A percentile compares a stretch with the other conserved stretches of the same genome.
Evolutionary conservation across 2,797 vertebrate species (phyloP).

Genomic region (Megaceryle alcyon): DNA sequence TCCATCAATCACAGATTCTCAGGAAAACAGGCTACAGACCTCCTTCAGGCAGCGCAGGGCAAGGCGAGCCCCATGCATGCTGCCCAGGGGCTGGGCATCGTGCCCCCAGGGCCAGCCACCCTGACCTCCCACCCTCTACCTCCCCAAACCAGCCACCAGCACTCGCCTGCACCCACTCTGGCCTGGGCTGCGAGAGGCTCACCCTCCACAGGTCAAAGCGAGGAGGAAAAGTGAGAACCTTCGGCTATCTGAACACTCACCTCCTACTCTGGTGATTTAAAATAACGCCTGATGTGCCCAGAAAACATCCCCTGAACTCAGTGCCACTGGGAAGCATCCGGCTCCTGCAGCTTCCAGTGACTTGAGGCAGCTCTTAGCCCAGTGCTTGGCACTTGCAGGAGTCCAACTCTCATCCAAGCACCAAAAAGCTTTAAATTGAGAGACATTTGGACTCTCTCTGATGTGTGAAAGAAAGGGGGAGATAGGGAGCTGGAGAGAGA

Average conservation of each 20-base stretch:
- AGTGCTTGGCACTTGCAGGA: background rate
- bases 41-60: fast-evolving
- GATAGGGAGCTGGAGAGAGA: background rate
- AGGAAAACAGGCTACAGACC: background rate
- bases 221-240: background rate
- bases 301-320: fast-evolving
- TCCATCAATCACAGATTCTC: background rate
- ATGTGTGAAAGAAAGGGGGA: background rate
- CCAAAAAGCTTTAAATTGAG: background rate
- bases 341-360: fast-evolving
- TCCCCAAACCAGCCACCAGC: background rate
- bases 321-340: fast-evolving
- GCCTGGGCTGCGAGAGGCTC: background rate
- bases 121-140: background rate
- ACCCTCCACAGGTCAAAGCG: fast-evolving
- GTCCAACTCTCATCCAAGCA: background rate
- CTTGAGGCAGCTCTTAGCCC: background rate
- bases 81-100: background rate
- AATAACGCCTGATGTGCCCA: fast-evolving
- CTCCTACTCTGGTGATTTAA: background rate
- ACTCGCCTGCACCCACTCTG: fast-evolving
- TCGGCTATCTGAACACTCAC: fast-evolving
- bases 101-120: background rate
- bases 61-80: fast-evolving
- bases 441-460: background rate